phyloP scores from a whole-genome alignment of 2,113 vertebrate genomes.

The Synchiropus splendidus region DNA sequence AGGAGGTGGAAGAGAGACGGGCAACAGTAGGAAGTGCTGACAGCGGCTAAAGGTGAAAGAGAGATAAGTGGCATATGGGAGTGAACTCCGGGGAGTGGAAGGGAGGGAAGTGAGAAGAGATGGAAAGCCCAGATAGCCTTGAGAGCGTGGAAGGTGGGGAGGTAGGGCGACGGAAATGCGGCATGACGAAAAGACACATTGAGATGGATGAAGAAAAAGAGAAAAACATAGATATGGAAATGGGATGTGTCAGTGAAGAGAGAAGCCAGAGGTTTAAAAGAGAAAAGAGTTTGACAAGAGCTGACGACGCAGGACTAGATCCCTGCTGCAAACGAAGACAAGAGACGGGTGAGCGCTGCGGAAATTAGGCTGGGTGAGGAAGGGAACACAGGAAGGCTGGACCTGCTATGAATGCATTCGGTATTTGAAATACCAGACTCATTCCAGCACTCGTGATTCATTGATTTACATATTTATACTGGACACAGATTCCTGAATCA shows the following conservation, averaged over 20 bases:
- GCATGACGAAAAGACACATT: conserved; percentile 13
- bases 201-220: conserved; percentile 33
- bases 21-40: conserved; percentile 36
- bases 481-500: no score
- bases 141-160: conserved; percentile 16
- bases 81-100: conserved; percentile 12
- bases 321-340: conserved; percentile 25
- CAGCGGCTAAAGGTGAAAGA: conserved; percentile 39
- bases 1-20: conserved; percentile 7
- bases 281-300: conserved; percentile 45
- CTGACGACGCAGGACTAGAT: conserved; percentile 36
- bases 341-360: conserved; percentile 7
- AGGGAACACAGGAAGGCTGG: no score
- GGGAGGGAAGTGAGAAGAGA: conserved; percentile 19
- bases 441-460: no score
- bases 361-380: no score
- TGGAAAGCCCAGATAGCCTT: conserved; percentile 39
- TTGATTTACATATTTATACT: no score
- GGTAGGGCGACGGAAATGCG: conserved; percentile 11
- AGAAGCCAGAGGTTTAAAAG: conserved; percentile 31
- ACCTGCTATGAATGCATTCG: no score
- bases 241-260: conserved; percentile 41
- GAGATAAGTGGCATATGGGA: conserved; percentile 47
- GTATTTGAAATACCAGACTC: no score
- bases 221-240: conserved; percentile 41